phyloP scores from a whole-genome alignment of 1,140 invertebrate genomes.

The Hyposmocoma kahamanoa region DNA sequence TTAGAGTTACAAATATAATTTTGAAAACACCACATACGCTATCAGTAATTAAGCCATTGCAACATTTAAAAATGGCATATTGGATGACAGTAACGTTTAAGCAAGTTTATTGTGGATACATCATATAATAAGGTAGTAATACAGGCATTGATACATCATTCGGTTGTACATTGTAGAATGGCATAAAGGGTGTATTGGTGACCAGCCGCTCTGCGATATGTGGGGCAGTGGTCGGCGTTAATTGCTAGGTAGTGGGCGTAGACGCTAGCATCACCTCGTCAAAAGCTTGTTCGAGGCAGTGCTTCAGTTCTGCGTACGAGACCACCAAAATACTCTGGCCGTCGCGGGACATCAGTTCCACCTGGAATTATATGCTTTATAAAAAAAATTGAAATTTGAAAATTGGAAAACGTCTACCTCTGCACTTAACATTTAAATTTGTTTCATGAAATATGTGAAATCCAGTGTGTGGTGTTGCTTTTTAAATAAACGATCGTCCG shows the following conservation, averaged over 20 bases:
- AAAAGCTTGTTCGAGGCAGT: slow-evolving; percentile 95
- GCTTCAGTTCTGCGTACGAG: slow-evolving; percentile 94
- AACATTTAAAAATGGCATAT: too few species aligned
- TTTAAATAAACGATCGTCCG: too few species aligned
- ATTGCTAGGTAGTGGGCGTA: slow-evolving; percentile 15
- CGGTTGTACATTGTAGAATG: not conserved
- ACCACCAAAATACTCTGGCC: slow-evolving; percentile 97
- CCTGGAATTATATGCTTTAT: too few species aligned
- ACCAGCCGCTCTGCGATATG: not conserved
- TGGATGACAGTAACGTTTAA: not conserved
- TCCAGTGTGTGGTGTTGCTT: too few species aligned
- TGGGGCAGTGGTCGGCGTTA: not conserved
- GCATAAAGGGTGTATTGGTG: not conserved
- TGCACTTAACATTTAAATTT: too few species aligned
- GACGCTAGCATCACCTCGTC: slow-evolving; percentile 78
- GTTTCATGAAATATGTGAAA: too few species aligned
- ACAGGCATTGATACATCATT: not conserved
- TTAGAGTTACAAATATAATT: too few species aligned
- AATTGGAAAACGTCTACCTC: too few species aligned
- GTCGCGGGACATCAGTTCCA: slow-evolving; percentile 96
- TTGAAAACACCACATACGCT: too few species aligned
- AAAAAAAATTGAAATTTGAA: too few species aligned
- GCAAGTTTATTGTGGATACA: not conserved
- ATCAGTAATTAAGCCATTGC: too few species aligned
- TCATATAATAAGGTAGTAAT: not conserved